phyloP scores from a whole-genome alignment of 2,797 vertebrate genomes.

The Rhinichthys osculus region DNA sequence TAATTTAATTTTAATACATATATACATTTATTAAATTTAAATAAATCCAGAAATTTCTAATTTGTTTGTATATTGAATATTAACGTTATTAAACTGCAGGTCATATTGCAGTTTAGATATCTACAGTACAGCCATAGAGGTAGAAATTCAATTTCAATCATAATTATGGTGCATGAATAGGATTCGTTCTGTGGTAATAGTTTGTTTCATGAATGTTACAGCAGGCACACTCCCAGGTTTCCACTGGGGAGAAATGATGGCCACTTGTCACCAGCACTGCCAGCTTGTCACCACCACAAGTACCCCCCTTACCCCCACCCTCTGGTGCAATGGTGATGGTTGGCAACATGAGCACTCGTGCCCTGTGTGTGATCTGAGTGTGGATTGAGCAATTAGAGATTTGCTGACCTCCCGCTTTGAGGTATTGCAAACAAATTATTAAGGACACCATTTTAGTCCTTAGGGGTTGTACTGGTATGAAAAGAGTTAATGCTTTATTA shows the following conservation, averaged over 20 bases:
- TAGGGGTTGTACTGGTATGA: background rate
- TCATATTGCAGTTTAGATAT: background rate
- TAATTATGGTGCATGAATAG: background rate
- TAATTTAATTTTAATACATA: no score
- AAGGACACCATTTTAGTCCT: background rate
- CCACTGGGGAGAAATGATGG: conserved; percentile 46
- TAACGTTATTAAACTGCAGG: background rate
- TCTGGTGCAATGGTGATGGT: conserved; percentile 28
- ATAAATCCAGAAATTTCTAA: no score
- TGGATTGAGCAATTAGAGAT: background rate
- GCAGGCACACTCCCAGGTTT: conserved; percentile 27
- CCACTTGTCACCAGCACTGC: conserved; percentile 19
- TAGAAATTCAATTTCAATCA: background rate
- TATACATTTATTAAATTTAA: no score
- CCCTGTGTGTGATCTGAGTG: conserved; percentile 28
- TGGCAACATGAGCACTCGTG: conserved; percentile 11
- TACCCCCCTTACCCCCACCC: conserved; percentile 8
- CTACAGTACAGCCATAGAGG: background rate
- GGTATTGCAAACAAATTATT: background rate
- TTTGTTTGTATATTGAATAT: background rate
- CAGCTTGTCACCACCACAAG: conserved; percentile 34
- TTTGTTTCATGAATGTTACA: conserved; percentile 40
- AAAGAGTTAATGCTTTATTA: background rate
- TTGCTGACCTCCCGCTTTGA: background rate
- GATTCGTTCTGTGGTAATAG: conserved; percentile 2